Percentiles rank a stretch among this genome's conserved stretches.
These are phyloP conservation scores for Merops nubicus DNA, from an alignment of 2,113 vertebrate genomes.

Conservation along the genomic window DNA sequence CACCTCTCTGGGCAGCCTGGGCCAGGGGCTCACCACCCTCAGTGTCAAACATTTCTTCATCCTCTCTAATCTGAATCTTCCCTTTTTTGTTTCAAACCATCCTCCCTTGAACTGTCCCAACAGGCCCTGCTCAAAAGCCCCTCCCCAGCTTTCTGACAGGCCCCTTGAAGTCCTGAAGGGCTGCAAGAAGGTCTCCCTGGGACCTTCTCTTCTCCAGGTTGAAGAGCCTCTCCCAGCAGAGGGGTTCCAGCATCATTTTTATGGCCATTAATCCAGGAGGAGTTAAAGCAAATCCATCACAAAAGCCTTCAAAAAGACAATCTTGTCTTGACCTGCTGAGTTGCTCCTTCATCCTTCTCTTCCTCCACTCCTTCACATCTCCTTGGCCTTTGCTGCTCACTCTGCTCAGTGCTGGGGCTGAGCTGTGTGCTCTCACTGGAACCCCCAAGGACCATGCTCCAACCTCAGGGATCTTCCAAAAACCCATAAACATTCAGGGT, in stretches of 20 bases:
- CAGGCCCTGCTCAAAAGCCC: background rate
- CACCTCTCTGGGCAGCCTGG: background rate
- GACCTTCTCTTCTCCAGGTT: background rate
- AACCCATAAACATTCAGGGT: too few species aligned
- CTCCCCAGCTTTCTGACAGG: background rate
- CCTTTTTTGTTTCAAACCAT: background rate
- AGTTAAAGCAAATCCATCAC: background rate
- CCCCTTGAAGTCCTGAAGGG: background rate
- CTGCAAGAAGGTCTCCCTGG: background rate
- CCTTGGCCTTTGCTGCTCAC: rapidly evolving
- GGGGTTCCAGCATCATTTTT: rapidly evolving
- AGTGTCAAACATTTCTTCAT: background rate
- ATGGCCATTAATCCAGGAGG: background rate
- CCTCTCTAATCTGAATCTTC: too few species aligned
- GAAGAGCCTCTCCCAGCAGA: background rate
- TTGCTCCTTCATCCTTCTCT: background rate
- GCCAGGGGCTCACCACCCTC: background rate
- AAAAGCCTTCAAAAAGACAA: background rate
- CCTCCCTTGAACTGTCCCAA: background rate
- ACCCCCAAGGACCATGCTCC: background rate
- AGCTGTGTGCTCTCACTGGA: background rate
- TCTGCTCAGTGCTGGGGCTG: background rate
- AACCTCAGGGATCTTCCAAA: background rate
- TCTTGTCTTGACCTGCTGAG: background rate
- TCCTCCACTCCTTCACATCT: background rate